phyloP scores from a whole-genome alignment of 2,113 vertebrate species.

The Probosciger aterrimus region DNA sequence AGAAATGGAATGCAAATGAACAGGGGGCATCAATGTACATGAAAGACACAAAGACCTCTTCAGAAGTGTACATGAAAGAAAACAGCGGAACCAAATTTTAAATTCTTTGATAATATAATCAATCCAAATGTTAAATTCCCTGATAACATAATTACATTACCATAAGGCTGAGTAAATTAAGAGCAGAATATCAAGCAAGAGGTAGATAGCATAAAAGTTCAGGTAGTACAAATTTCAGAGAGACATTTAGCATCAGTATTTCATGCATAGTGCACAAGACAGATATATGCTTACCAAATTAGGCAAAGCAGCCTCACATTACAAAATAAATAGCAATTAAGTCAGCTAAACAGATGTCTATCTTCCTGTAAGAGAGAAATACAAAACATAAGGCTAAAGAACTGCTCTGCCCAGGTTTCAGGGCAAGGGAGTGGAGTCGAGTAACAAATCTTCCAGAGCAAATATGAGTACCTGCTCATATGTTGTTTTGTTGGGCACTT shows the following conservation, averaged over 20 bases:
- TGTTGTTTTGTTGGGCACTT: not conserved
- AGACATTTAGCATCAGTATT: not conserved
- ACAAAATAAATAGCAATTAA: not conserved
- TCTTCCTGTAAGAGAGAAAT: not conserved
- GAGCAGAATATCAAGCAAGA: not conserved
- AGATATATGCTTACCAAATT: not conserved
- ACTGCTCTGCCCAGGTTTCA: not conserved
- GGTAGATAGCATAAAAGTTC: not conserved
- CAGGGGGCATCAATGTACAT: not conserved
- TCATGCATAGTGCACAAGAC: not conserved
- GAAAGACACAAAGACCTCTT: not conserved
- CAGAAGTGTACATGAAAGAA: not conserved
- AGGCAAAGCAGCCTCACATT: not conserved
- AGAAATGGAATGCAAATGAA: not conserved
- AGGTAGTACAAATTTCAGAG: not conserved
- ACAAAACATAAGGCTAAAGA: not conserved
- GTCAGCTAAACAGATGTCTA: not conserved
- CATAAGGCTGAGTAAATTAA: not conserved
- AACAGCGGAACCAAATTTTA: not conserved
- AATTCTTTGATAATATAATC: not conserved
- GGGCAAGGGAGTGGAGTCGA: not conserved
- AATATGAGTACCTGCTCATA: not conserved
- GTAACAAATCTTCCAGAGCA: not conserved
- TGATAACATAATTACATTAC: not conserved
- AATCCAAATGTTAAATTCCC: not conserved